Conservation (phyloP, 2,797 vertebrate genomes). For the Hemibagrus guttatus region DNA sequence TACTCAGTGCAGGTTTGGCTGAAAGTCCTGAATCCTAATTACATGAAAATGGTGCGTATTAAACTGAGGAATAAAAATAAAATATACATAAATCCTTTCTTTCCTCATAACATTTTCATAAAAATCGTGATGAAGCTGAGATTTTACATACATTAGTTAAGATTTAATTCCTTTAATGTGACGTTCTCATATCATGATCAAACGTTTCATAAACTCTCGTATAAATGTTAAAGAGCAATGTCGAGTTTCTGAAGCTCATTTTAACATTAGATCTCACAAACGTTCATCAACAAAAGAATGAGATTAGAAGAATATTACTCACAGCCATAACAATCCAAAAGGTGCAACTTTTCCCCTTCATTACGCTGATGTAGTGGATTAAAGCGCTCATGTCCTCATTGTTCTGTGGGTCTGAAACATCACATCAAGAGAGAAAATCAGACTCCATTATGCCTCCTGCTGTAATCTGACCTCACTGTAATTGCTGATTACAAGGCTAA, state of each 20-base stretch:
- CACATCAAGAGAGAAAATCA: not conserved
- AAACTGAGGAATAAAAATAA: not conserved
- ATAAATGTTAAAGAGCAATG: not conserved
- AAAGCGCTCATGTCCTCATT: constrained; percentile 44
- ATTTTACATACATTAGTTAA: not conserved
- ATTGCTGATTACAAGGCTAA: not conserved
- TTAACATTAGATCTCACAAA: not conserved
- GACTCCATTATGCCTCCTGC: not conserved
- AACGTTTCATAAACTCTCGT: not conserved
- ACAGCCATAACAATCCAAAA: constrained; percentile 30
- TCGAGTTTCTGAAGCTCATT: not conserved
- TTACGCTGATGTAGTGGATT: constrained; percentile 24
- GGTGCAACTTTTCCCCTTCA: constrained; percentile 31
- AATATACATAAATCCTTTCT: no score
- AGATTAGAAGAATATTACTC: constrained; percentile 10
- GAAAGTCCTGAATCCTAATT: not conserved
- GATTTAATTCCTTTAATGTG: not conserved
- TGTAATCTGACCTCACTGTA: not conserved
- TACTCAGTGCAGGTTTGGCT: not conserved
- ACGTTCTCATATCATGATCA: not conserved
- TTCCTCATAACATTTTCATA: not conserved
- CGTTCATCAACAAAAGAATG: not conserved
- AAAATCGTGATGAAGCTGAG: not conserved
- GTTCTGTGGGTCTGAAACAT: not conserved
- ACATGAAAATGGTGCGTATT: not conserved